These are phyloP conservation scores for Gavia stellata DNA, from an alignment of 2,113 vertebrate species.

Conservation along the genomic window DNA sequence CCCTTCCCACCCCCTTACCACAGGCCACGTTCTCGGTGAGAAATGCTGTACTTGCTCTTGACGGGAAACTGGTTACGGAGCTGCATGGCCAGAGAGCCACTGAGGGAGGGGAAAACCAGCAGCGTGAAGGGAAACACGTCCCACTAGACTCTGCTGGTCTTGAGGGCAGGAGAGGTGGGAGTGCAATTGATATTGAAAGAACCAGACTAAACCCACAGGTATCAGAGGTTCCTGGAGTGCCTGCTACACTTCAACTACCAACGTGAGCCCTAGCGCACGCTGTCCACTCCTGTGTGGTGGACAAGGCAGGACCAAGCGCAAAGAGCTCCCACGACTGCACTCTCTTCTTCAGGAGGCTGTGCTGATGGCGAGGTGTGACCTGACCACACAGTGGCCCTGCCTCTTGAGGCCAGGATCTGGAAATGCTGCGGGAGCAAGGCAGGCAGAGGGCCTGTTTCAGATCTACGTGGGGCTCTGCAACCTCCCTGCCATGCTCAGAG, in stretches of 20 bases:
- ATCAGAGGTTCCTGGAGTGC: neutral
- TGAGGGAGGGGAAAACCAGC: conserved; percentile 34
- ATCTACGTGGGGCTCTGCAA: neutral
- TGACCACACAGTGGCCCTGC: fast-evolving
- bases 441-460: neutral
- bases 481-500: fast-evolving
- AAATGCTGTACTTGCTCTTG: neutral
- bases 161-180: neutral
- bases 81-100: neutral
- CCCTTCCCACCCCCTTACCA: conserved; percentile 38
- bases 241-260: neutral
- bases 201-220: neutral
- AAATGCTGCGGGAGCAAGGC: neutral
- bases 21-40: neutral
- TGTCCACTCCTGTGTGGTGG: fast-evolving
- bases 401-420: neutral
- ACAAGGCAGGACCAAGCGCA: neutral
- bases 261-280: fast-evolving
- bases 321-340: fast-evolving
- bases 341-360: neutral
- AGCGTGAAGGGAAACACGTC: neutral
- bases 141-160: neutral
- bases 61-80: conserved; percentile 49
- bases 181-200: neutral
- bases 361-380: neutral